A percentile compares a stretch with the other conserved stretches of the same genome.
Evolutionary conservation across 53 echinoderm and acorn worm species (phyloP).

Genomic region (Antedon mediterranea): DNA sequence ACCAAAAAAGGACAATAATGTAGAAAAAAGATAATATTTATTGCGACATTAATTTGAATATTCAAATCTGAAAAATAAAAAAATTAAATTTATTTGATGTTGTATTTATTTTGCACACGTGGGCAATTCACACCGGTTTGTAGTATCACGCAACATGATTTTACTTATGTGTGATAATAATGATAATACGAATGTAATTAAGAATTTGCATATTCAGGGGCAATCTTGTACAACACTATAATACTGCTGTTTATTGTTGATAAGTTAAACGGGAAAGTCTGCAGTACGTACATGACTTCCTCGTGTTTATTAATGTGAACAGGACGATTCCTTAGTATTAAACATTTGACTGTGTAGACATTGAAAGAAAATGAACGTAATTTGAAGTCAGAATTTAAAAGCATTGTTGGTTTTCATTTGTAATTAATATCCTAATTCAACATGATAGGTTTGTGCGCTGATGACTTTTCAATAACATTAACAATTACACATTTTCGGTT

Average conservation of each 20-base stretch:
- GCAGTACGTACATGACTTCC: neutral
- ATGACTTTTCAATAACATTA: too few species aligned
- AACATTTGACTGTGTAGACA: neutral
- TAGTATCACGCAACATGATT: neutral
- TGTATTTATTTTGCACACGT: neutral
- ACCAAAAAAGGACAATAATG: too few species aligned
- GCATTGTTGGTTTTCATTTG: neutral
- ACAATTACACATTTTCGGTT: too few species aligned
- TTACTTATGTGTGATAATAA: neutral
- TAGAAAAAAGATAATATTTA: too few species aligned
- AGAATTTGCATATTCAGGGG: neutral
- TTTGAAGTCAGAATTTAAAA: neutral
- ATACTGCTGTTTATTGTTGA: slow-evolving; percentile 1
- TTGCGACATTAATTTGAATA: too few species aligned
- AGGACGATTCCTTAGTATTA: neutral
- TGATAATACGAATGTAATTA: neutral
- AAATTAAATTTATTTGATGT: too few species aligned
- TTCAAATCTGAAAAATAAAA: too few species aligned
- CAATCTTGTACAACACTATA: neutral
- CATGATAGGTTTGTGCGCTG: too few species aligned
- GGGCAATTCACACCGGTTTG: neutral
- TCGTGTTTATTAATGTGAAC: neutral
- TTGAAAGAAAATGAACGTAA: neutral
- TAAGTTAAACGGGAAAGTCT: neutral
- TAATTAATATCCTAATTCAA: too few species aligned